Percentiles rank a stretch among this genome's conserved stretches.
Conservation (phyloP, 2,113 vertebrate species). For the Columba livia region DNA sequence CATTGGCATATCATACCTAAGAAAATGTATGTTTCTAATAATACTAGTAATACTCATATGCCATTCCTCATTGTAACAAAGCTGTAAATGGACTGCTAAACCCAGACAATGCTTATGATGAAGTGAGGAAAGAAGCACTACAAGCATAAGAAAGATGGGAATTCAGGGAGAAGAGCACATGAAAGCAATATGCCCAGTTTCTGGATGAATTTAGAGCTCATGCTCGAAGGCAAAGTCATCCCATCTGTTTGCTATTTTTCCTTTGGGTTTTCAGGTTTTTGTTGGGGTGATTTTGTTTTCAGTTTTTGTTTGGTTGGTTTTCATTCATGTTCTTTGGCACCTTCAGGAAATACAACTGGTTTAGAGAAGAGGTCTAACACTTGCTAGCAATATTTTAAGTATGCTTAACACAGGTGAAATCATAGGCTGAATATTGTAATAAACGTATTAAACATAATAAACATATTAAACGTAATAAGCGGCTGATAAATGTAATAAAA, state of each 20-base stretch:
- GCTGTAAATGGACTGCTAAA: background rate
- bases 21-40: background rate
- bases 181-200: background rate
- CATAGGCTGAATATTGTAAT: background rate
- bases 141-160: background rate
- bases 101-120: background rate
- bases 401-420: background rate
- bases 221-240: background rate
- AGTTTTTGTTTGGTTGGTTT: background rate
- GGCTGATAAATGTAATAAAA: background rate
- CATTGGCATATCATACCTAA: background rate
- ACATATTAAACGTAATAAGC: no score
- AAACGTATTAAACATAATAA: background rate
- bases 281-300: background rate
- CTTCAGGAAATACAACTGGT: background rate
- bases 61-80: background rate
- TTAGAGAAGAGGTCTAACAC: background rate
- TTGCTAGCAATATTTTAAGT: background rate
- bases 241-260: background rate
- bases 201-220: background rate
- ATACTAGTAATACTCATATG: background rate
- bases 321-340: background rate
- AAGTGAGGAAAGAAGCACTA: constrained; percentile 9
- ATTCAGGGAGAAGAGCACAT: background rate
- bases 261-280: background rate